These are phyloP conservation scores for Basileuterus tristriatus DNA, from an alignment of 2,797 vertebrate genomes.

Conservation along the genomic window DNA sequence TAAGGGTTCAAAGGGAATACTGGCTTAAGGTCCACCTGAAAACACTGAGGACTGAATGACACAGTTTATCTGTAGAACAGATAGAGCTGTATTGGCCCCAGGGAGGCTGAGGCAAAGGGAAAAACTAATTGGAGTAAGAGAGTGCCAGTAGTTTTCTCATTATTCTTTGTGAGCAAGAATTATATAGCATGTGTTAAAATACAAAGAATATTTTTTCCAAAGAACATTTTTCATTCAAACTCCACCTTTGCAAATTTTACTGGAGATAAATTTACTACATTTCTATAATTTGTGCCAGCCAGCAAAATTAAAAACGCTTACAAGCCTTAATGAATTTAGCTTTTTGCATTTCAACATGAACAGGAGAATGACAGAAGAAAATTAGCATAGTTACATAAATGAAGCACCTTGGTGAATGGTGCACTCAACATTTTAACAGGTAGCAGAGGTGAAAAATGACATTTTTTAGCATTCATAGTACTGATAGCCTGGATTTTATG, in stretches of 20 bases:
- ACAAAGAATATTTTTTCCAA: background rate
- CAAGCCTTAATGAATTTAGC: constrained; percentile 28
- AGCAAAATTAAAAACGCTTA: background rate
- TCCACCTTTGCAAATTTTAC: background rate
- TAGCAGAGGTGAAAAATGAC: background rate
- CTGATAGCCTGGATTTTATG: background rate
- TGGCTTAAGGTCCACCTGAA: background rate
- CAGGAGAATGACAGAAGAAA: constrained; percentile 25
- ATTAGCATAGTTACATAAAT: constrained; percentile 4
- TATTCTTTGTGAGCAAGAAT: background rate
- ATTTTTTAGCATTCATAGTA: background rate
- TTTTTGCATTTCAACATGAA: constrained; percentile 26
- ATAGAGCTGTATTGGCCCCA: background rate
- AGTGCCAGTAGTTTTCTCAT: background rate
- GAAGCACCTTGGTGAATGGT: background rate
- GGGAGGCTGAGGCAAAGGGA: background rate
- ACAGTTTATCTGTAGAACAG: background rate
- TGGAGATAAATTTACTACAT: background rate
- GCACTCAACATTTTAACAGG: background rate
- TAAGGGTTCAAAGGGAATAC: background rate
- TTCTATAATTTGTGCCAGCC: background rate
- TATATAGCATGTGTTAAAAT: background rate
- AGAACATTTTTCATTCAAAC: background rate
- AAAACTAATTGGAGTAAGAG: background rate
- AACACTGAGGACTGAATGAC: background rate